A percentile compares a stretch with the other conserved stretches of the same genome.
Conservation (phyloP, 2,888 invertebrate species). For the Meteorus colon region DNA sequence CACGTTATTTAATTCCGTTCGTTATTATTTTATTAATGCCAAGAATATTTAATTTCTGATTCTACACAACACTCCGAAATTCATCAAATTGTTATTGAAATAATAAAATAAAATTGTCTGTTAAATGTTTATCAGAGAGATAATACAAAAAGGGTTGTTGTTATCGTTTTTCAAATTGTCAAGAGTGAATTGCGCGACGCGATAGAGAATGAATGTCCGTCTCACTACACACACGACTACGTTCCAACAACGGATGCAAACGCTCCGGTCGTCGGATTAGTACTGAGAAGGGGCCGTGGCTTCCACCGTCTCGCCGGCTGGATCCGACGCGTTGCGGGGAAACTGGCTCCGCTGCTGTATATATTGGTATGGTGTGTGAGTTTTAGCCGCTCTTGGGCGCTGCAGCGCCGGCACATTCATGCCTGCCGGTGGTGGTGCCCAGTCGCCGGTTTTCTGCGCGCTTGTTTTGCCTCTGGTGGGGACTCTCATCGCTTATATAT, state of each 20-base stretch:
- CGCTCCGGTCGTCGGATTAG: conserved; percentile 69
- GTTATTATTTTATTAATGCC: background rate
- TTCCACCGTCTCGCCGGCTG: conserved; percentile 48
- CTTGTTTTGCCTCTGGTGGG: conserved; percentile 45
- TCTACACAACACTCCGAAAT: conserved; percentile 8
- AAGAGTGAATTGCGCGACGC: background rate
- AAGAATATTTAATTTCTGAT: background rate
- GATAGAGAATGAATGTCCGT: background rate
- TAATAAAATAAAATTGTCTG: background rate
- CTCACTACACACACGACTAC: conserved; percentile 5
- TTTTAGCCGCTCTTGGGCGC: conserved; percentile 44
- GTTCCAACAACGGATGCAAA: conserved; percentile 56
- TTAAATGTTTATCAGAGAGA: background rate
- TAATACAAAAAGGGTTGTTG: background rate
- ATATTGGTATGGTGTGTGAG: conserved; percentile 43
- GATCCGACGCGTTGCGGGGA: conserved; percentile 57
- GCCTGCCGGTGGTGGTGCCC: conserved; percentile 48
- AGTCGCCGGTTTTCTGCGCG: conserved; percentile 24
- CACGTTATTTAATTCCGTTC: background rate
- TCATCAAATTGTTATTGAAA: background rate
- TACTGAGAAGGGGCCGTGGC: conserved; percentile 65
- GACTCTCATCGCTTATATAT: conserved; percentile 30
- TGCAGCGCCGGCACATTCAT: conserved; percentile 51
- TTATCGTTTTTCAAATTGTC: background rate
- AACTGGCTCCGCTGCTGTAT: conserved; percentile 50